Conservation (phyloP, 2,113 vertebrate species). For the Puntigrus tetrazona region DNA sequence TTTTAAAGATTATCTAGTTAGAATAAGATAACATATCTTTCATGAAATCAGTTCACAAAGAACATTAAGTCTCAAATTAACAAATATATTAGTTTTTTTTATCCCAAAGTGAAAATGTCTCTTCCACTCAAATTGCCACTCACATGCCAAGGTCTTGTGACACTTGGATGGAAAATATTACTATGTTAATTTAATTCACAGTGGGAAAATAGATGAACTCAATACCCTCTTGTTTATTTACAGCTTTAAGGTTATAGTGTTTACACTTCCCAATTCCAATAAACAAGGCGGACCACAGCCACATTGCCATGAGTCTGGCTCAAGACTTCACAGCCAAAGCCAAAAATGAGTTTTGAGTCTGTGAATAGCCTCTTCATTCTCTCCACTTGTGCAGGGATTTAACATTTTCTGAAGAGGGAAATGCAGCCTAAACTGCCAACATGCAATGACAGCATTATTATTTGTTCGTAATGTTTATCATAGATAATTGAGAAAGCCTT, state of each 20-base stretch:
- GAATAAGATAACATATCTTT: background rate
- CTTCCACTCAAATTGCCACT: constrained; percentile 12
- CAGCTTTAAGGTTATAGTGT: constrained; percentile 17
- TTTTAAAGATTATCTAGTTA: background rate
- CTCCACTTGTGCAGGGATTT: constrained; percentile 35
- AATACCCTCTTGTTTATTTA: constrained; percentile 32
- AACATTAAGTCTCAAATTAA: background rate
- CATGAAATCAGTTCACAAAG: constrained; percentile 16
- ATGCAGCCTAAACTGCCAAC: background rate
- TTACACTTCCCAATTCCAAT: constrained; percentile 14
- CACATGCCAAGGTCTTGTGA: constrained; percentile 16
- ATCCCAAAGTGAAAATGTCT: background rate
- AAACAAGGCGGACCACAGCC: constrained; percentile 21
- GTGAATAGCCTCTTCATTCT: constrained; percentile 23
- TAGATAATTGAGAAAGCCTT: background rate
- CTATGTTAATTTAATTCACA: constrained; percentile 22
- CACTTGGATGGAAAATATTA: constrained; percentile 25
- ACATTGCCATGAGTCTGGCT: constrained; percentile 17
- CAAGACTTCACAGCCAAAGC: background rate
- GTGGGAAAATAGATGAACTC: constrained; percentile 25
- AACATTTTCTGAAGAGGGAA: background rate
- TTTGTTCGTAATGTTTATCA: background rate
- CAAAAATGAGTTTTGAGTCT: constrained; percentile 13
- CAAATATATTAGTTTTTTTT: background rate
- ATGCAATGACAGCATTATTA: background rate